Conservation (phyloP, 2,113 vertebrate genomes). For the Dipodomys ordii region DNA sequence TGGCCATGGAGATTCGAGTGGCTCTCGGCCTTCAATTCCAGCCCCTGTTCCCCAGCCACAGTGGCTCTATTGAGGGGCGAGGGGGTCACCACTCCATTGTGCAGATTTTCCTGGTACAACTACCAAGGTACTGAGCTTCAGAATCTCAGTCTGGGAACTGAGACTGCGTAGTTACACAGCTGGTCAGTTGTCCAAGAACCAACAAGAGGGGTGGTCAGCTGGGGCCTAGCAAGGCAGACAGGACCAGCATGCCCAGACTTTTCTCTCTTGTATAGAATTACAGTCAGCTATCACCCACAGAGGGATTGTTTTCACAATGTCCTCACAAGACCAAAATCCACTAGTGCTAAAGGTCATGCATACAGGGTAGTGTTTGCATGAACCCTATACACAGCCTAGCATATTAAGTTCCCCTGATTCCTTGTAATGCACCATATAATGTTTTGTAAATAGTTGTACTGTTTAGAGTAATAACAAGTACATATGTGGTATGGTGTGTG, state of each 20-base stretch:
- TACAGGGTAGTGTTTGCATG: neutral
- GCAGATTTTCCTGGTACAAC: neutral
- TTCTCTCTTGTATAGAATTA: neutral
- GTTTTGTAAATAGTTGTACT: neutral
- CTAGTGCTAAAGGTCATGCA: no score
- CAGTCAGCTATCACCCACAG: no score
- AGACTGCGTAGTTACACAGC: neutral
- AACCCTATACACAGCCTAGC: neutral
- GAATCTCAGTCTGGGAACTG: neutral
- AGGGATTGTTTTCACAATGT: no score
- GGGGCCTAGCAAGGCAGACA: neutral
- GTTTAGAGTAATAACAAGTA: neutral
- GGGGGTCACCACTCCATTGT: neutral
- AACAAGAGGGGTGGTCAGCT: neutral
- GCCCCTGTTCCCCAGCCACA: neutral
- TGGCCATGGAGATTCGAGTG: neutral
- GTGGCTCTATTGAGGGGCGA: no score
- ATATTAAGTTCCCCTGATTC: neutral
- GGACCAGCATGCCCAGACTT: accelerated
- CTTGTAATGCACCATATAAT: neutral
- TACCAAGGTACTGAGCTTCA: neutral
- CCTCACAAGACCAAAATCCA: no score
- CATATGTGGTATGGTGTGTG: neutral
- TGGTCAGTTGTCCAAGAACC: no score
- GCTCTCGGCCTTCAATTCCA: neutral